Conservation (phyloP, 2,888 invertebrate genomes). For the Crocallis elinguaria region DNA sequence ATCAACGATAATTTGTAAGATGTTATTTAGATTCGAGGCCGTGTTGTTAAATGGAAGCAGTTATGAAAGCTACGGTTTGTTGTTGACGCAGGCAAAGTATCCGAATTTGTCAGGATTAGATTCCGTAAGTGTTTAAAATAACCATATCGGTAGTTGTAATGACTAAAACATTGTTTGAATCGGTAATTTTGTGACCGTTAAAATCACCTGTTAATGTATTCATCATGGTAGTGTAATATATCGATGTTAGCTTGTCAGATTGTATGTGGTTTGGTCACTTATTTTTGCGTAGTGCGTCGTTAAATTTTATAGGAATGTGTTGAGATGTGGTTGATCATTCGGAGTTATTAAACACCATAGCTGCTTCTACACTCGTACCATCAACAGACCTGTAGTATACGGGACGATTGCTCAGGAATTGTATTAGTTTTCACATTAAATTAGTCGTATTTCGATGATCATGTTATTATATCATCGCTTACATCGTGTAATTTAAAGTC, state of each 20-base stretch:
- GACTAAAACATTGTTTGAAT: conserved; percentile 33
- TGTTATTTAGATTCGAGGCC: conserved; percentile 69
- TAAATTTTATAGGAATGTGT: conserved; percentile 69
- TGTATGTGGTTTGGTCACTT: conserved; percentile 69
- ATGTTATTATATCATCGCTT: conserved; percentile 68
- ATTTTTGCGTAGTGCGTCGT: conserved; percentile 70
- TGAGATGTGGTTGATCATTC: conserved; percentile 49
- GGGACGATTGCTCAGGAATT: conserved; percentile 79
- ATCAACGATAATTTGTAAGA: conserved; percentile 70
- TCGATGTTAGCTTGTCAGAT: conserved; percentile 77
- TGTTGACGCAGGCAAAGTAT: conserved; percentile 50
- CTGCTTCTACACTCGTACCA: conserved; percentile 61
- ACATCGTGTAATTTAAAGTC: conserved; percentile 47
- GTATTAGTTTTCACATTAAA: conserved; percentile 70
- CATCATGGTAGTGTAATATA: conserved; percentile 73
- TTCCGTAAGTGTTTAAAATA: conserved; percentile 62
- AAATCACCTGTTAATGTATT: conserved; percentile 81
- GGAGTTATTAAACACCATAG: conserved; percentile 64
- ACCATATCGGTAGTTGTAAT: conserved; percentile 75
- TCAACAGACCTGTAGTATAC: conserved; percentile 49
- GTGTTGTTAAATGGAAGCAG: conserved; percentile 28
- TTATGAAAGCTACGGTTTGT: conserved; percentile 24
- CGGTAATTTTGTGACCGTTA: conserved; percentile 75
- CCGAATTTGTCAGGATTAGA: conserved; percentile 67
- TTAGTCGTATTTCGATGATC: conserved; percentile 64